Evolutionary conservation across 2,113 vertebrate genomes (phyloP).

Genomic region (Cettia cetti): DNA sequence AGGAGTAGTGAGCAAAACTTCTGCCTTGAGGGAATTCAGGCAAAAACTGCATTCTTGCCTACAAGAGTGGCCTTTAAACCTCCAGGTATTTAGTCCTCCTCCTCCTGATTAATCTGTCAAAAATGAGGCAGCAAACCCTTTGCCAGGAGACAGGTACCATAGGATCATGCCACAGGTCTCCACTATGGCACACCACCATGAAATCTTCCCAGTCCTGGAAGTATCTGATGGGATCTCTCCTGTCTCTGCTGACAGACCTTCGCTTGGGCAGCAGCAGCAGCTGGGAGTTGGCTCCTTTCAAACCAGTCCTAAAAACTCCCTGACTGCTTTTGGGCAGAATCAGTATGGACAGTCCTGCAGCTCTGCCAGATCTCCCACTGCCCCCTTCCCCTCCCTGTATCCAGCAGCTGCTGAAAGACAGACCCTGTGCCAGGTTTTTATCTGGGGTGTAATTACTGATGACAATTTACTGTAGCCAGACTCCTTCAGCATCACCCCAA

Average conservation of each 20-base stretch:
- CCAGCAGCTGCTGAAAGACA: neutral
- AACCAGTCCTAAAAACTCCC: neutral
- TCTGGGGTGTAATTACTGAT: neutral
- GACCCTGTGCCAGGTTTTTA: neutral
- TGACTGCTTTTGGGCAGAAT: neutral
- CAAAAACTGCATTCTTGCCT: neutral
- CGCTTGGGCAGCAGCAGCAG: neutral
- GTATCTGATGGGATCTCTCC: rapidly evolving
- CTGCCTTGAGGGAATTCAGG: neutral
- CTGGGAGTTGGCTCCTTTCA: neutral
- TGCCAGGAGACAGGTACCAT: rapidly evolving
- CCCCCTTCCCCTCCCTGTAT: neutral
- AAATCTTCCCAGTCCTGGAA: neutral
- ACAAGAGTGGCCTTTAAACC: neutral
- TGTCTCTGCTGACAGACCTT: neutral
- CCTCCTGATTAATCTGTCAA: neutral
- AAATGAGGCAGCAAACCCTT: neutral
- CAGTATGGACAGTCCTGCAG: neutral
- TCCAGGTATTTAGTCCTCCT: neutral
- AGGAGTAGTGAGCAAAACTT: neutral
- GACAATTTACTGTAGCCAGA: neutral
- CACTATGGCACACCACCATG: neutral
- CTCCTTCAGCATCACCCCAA: neutral
- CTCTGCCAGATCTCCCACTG: neutral
- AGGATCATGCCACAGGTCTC: neutral